Evolutionary conservation across 2,113 vertebrate genomes (phyloP).

Genomic region (Ahaetulla prasina): DNA sequence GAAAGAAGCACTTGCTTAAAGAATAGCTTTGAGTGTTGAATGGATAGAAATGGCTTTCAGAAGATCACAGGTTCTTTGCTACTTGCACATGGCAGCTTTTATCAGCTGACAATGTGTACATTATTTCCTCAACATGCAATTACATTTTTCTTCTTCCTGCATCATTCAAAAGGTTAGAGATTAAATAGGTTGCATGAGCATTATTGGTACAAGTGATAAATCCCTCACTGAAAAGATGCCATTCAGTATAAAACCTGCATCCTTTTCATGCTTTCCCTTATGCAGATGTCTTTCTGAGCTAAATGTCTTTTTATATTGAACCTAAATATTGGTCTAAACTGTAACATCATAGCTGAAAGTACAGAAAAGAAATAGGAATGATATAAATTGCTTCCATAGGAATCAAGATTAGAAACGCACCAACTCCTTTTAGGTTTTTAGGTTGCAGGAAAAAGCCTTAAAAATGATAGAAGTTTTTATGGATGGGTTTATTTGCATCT

Average conservation of each 20-base stretch:
- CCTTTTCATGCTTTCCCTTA: background rate
- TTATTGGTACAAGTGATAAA: background rate
- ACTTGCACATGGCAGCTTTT: background rate
- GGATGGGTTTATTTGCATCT: background rate
- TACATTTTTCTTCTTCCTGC: background rate
- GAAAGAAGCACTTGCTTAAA: background rate
- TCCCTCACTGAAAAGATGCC: background rate
- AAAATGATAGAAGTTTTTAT: background rate
- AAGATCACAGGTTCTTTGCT: background rate
- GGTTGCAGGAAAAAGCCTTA: background rate
- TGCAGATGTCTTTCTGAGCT: background rate
- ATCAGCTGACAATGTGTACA: background rate
- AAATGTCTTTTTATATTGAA: background rate
- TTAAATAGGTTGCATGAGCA: background rate
- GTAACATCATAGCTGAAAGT: background rate
- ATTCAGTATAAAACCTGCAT: background rate
- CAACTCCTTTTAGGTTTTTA: background rate
- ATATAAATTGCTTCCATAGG: background rate
- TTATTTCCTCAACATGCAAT: background rate
- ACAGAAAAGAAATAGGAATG: background rate
- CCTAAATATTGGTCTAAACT: background rate
- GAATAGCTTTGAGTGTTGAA: background rate
- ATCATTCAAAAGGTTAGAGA: background rate
- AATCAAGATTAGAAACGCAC: background rate
- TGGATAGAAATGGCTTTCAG: background rate